Base-by-base conservation (phyloP, 2,888 invertebrate genomes). In the Cephalotes varians region DNA sequence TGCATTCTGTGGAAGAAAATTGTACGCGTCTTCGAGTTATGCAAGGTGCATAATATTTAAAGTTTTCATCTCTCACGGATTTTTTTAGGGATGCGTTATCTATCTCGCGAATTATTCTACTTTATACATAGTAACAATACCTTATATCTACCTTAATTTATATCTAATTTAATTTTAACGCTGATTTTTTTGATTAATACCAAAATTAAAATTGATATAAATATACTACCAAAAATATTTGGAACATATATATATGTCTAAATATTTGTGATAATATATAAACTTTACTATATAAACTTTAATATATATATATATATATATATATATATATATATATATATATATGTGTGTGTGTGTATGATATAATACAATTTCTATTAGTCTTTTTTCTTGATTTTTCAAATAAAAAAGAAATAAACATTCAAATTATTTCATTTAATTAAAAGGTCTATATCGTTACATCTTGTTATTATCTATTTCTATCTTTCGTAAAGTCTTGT, bases 1-100 rank as follows among this genome's bases (percentile, higher is more conserved):
- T 76, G 76, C 76, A 76, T 76, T 65, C 37, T 28, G 12, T 12
- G 40, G 28, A 76, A 51, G 37, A 37, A 49, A n/a, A 74, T 25
- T 25, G 34, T 7, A 12, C 37, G 34, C 12, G 15, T 31, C 15
- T 44, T 25, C 18, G 12, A 72, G n/a, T 34, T 54, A 51, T 25
- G 71, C 18, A 56, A 71, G 25, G 21, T 51, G 31, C 49, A 69
- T 49, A 31, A 69, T 69, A 69, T 34, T 21, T 34, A 44, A 64
- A 64, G 25, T 49, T 67, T 12, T 12, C 3, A n/a, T 28, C 28
- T 47, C 10, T 18, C n/a, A n/a, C 18, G 12, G 3, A 18, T 69
- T 69, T 10, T 71, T 40, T 25, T 54, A 21, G 21, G 0, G 37
- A 51, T 51, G 9, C 18, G 18, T 49, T 18, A 18, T 51, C 21